Percentiles rank a stretch among this genome's conserved stretches.
Evolutionary conservation across 1,140 invertebrate genomes (phyloP).

Genomic region (Cepaea nemoralis): DNA sequence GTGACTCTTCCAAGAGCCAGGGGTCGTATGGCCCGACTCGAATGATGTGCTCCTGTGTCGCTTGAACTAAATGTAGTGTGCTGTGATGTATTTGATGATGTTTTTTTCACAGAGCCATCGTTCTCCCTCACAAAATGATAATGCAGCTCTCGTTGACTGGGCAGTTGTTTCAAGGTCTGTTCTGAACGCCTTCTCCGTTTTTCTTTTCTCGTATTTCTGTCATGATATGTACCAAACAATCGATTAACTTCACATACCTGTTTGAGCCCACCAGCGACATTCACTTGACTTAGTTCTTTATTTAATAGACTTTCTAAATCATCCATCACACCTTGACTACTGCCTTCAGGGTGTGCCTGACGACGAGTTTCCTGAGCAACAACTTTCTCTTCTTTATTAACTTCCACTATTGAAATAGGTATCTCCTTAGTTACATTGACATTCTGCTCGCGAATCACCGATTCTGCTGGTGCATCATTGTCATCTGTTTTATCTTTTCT

Average conservation of each 20-base stretch:
- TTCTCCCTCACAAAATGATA: background rate
- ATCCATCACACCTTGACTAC: background rate
- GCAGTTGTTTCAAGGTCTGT: background rate
- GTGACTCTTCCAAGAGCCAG: background rate
- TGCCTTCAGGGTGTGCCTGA: background rate
- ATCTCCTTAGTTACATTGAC: background rate
- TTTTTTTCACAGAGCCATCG: background rate
- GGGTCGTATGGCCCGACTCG: background rate
- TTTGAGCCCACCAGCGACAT: background rate
- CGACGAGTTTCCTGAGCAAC: background rate
- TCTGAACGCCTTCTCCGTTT: background rate
- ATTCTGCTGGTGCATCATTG: background rate
- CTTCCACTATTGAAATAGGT: background rate
- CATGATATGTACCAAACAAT: background rate
- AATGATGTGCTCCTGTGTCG: background rate
- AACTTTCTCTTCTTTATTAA: background rate
- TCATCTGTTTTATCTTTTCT: background rate
- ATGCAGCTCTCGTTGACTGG: background rate
- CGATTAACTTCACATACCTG: background rate
- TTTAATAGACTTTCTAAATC: conserved; percentile 8
- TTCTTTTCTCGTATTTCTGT: background rate
- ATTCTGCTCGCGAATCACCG: background rate
- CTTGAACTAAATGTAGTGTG: background rate
- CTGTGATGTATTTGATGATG: background rate
- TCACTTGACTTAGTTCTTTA: background rate